Base-by-base conservation (phyloP, 2,888 invertebrate species). In the Drosophila setosimentum region DNA sequence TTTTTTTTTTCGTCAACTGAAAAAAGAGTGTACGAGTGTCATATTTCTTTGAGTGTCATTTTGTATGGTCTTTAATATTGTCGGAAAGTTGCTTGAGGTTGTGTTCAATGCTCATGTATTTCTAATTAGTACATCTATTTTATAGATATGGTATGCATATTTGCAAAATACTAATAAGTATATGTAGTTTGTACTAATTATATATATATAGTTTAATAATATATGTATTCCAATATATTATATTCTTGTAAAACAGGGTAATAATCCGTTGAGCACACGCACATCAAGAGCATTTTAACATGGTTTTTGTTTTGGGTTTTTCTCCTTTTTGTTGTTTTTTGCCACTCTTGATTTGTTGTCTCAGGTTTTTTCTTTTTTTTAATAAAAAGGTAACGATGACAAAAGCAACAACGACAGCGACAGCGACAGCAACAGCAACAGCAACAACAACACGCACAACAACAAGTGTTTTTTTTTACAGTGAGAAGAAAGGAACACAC, bases 321-420 rank as follows among this genome's bases (percentile, higher is more conserved):
- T 42, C 33, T 58, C 40, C 16, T 45, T 58, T 48, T 30, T 58
- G 32, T 68, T 68, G 30, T 35, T 60, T 40, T 49, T 58, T 37
- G 59, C 40, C 76, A 62, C 62, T 73, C 68, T 62, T 55, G 62
- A 65, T 59, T 65, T 63, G 62, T 74, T 78, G 69, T 69, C 57
- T 65, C 65, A 53, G 78, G 62, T 76, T 79, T 79, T 78, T 79
- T 78, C 76, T 76, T 80, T 76, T 79, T 79, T 78, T 79, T 78
- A 80, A 80, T 80, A 78, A 77, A 77, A 78, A 75, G 74, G 58
- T 72, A 79, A 66, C 79, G 79, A 63, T 74, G 75, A 69, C 68
- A 72, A 72, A 57, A 49, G 55, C 63, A 71, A 55, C 74, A 58
- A 45, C 59, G n/a, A 11, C 40, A 40, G 40, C 40, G 0, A n/a